Evolutionary conservation across 2,113 vertebrate genomes (phyloP).

Genomic region (Dipodomys merriami): DNA sequence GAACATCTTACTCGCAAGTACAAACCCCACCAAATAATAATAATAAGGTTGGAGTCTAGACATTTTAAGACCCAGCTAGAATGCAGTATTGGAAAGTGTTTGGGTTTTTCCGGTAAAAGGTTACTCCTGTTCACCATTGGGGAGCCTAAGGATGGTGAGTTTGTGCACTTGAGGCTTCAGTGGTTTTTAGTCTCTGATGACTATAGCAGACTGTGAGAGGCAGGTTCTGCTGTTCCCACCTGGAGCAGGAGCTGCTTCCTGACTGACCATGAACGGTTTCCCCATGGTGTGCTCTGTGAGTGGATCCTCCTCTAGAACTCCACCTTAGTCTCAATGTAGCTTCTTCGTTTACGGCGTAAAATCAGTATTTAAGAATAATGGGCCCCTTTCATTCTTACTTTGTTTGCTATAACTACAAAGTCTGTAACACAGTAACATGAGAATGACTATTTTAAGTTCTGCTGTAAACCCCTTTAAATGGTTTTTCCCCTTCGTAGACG

Average conservation of each 20-base stretch:
- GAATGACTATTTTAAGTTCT: slow-evolving; percentile 72
- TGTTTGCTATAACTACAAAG: slow-evolving; percentile 30
- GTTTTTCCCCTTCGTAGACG: slow-evolving; percentile 93
- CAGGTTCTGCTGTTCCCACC: too few species aligned
- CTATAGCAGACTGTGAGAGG: too few species aligned
- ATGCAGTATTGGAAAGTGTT: background rate
- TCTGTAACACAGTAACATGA: slow-evolving; percentile 48
- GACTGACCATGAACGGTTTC: too few species aligned
- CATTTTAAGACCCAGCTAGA: background rate
- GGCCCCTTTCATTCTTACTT: slow-evolving; percentile 60
- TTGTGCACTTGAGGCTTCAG: background rate
- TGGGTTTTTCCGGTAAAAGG: background rate
- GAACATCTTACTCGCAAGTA: too few species aligned
- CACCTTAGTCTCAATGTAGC: slow-evolving; percentile 8
- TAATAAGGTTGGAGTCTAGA: background rate
- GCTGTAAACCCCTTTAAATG: slow-evolving; percentile 85
- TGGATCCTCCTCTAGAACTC: background rate
- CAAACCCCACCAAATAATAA: too few species aligned
- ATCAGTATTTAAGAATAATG: slow-evolving; percentile 37
- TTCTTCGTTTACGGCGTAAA: slow-evolving; percentile 12
- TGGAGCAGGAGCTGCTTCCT: too few species aligned
- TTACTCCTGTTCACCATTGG: background rate
- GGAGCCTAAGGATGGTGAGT: background rate
- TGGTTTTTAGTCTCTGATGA: background rate
- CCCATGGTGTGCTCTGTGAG: too few species aligned